Evolutionary conservation across 2,797 vertebrate species (phyloP).

Genomic region (Phyllotis vaccarum): DNA sequence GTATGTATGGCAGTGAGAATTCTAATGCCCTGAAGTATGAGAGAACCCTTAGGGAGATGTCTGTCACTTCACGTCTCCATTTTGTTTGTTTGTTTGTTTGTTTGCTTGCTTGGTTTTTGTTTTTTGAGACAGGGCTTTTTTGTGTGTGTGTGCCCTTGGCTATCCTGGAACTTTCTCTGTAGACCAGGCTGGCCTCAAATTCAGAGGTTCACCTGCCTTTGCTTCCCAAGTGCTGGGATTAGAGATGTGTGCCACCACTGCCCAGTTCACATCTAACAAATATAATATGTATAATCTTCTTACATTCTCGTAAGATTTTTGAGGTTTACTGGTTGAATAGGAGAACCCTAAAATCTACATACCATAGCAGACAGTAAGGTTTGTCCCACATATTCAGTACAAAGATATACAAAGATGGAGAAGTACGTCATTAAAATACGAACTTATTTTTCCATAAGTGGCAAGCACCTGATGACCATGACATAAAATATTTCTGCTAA

Average conservation of each 20-base stretch:
- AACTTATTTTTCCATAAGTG: not conserved
- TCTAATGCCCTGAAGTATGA: slow-evolving; percentile 7
- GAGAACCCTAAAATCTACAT: not conserved
- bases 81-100: not conserved
- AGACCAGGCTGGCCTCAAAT: not conserved
- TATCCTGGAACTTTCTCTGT: not conserved
- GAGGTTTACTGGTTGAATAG: not conserved
- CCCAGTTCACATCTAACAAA: not conserved
- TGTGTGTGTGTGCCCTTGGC: not conserved
- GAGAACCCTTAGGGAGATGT: not conserved
- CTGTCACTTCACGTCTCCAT: not conserved
- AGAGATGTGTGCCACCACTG: not conserved
- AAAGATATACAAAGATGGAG: not conserved
- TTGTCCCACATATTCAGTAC: not conserved
- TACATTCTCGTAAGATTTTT: slow-evolving; percentile 14
- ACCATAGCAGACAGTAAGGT: not conserved
- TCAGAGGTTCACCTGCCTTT: not conserved
- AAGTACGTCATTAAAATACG: not conserved
- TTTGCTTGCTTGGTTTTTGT: too few species aligned
- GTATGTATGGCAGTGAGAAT: not conserved
- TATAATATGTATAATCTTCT: not conserved
- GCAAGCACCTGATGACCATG: not conserved
- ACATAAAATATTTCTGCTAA: not conserved
- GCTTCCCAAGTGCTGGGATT: not conserved
- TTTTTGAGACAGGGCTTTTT: not conserved